Evolutionary conservation across 2,113 vertebrate species (phyloP).

Genomic region (Xenotilapia flavipinnis): DNA sequence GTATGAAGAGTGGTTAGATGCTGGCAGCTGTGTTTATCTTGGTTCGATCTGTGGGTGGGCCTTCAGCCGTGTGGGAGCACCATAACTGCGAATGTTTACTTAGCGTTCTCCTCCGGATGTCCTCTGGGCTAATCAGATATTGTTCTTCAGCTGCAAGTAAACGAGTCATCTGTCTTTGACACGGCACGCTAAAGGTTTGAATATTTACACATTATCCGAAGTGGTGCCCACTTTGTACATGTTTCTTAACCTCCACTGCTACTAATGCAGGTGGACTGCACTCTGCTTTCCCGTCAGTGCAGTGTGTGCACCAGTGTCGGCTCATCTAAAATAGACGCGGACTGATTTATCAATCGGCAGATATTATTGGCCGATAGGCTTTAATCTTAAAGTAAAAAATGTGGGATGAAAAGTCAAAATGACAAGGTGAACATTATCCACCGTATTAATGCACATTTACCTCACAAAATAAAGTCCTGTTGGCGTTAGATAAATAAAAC

Average conservation of each 20-base stretch:
- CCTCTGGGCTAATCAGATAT: not conserved
- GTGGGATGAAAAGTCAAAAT: not conserved
- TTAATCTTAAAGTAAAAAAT: not conserved
- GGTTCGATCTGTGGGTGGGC: conserved; percentile 12
- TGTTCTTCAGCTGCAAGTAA: not conserved
- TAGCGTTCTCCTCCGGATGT: not conserved
- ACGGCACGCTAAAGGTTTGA: not conserved
- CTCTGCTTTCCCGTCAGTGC: not conserved
- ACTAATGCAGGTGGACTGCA: not conserved
- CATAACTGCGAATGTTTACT: not conserved
- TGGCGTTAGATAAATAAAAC: not conserved
- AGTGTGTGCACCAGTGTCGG: not conserved
- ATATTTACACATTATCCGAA: accelerated
- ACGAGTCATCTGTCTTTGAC: not conserved
- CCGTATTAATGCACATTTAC: not conserved
- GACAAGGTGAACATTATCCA: not conserved
- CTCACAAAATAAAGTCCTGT: not conserved
- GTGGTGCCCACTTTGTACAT: not conserved
- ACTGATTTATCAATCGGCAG: not conserved
- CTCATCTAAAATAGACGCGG: not conserved
- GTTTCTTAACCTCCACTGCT: not conserved
- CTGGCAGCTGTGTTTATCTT: conserved; percentile 72
- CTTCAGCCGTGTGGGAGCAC: not conserved
- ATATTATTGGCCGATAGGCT: not conserved
- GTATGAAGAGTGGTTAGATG: not conserved